Evolutionary conservation across 2,113 vertebrate species (phyloP).

Genomic region (Cebidichthys violaceus): DNA sequence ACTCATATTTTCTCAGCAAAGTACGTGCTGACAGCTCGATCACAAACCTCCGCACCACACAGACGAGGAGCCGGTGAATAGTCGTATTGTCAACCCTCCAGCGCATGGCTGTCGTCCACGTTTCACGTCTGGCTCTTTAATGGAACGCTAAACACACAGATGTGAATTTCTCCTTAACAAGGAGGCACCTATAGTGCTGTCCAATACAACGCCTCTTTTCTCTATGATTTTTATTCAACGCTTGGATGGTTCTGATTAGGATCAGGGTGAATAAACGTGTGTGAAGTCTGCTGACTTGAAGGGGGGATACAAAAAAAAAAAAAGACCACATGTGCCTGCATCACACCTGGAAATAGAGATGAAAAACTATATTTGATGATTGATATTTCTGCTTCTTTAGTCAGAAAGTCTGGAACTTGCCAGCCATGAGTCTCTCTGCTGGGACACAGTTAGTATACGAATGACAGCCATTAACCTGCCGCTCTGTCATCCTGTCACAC

Average conservation of each 20-base stretch:
- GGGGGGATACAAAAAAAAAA: conserved; percentile 33
- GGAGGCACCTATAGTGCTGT: conserved; percentile 25
- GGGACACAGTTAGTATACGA: too few species aligned
- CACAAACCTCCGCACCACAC: conserved; percentile 7
- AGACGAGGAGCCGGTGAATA: neutral
- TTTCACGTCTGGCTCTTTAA: conserved; percentile 53
- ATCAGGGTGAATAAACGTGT: conserved; percentile 14
- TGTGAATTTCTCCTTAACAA: conserved; percentile 46
- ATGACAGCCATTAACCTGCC: conserved; percentile 65
- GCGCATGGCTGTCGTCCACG: conserved; percentile 49
- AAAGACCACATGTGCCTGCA: conserved; percentile 53
- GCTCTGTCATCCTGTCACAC: conserved; percentile 56
- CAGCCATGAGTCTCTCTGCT: too few species aligned
- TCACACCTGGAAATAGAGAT: conserved; percentile 49
- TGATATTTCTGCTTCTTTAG: conserved; percentile 39
- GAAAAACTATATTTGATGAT: conserved; percentile 32
- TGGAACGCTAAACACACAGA: conserved; percentile 53
- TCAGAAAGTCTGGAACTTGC: neutral
- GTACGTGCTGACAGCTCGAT: conserved; percentile 39
- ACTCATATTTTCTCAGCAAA: conserved; percentile 23
- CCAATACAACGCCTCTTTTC: conserved; percentile 34
- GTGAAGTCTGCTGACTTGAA: conserved; percentile 20
- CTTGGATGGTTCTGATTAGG: conserved; percentile 65
- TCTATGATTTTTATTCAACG: conserved; percentile 39
- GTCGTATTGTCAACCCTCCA: conserved; percentile 37